phyloP scores from a whole-genome alignment of 2,797 vertebrate genomes.

The Poeciliopsis turneri region DNA sequence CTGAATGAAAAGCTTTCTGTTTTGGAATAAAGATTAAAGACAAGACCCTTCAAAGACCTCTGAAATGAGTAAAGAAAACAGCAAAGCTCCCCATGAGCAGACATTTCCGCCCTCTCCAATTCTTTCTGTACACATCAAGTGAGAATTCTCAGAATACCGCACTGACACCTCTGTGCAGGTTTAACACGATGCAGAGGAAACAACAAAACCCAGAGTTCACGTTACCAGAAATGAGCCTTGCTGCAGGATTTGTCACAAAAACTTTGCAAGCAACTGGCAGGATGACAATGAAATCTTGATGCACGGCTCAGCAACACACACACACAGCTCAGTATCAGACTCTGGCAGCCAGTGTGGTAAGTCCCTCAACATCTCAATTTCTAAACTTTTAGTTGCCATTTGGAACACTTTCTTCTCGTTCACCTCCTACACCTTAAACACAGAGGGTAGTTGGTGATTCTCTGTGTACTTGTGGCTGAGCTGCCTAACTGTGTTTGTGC shows the following conservation, averaged over 20 bases:
- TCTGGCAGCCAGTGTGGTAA: constrained; percentile 44
- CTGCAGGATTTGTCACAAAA: constrained; percentile 56
- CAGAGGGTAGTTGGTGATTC: constrained; percentile 6
- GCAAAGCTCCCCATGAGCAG: constrained; percentile 21
- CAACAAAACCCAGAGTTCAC: constrained; percentile 41
- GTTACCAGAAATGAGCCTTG: constrained; percentile 62
- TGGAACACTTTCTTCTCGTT: background rate
- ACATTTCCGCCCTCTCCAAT: background rate
- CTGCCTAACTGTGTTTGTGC: background rate
- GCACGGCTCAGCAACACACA: constrained; percentile 15
- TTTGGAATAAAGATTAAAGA: background rate
- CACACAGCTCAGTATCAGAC: constrained; percentile 34
- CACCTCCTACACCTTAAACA: background rate
- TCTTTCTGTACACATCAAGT: constrained; percentile 22
- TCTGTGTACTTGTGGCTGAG: background rate
- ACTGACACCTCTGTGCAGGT: constrained; percentile 41
- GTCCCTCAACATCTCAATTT: constrained; percentile 13
- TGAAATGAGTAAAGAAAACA: background rate
- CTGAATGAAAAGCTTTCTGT: background rate
- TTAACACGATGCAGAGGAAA: constrained; percentile 49
- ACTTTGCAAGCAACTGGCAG: constrained; percentile 29
- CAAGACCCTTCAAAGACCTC: background rate
- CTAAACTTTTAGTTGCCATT: constrained; percentile 2
- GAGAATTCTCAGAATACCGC: constrained; percentile 68
- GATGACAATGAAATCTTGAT: constrained; percentile 33